phyloP scores from a whole-genome alignment of 2,888 invertebrate species.

The Morpho deidamia region DNA sequence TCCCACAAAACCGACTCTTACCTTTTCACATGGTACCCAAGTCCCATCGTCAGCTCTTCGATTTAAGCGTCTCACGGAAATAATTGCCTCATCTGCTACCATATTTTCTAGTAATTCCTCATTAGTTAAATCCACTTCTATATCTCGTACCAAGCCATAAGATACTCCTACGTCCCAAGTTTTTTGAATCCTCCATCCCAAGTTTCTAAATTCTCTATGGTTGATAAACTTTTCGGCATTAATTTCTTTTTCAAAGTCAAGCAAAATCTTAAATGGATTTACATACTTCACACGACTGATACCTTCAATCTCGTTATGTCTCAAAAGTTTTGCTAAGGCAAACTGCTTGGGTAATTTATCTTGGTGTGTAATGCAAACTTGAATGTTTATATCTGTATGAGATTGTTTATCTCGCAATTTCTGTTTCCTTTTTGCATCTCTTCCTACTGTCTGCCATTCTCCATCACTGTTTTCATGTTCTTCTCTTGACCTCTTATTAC shows the following conservation, averaged over 20 bases:
- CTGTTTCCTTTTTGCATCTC: background rate
- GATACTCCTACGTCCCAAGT: conserved; percentile 12
- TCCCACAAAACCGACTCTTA: conserved; percentile 11
- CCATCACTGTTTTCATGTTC: background rate
- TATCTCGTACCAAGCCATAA: conserved; percentile 16
- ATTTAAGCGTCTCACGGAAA: conserved; percentile 10
- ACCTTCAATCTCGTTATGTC: background rate
- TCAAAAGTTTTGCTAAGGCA: background rate
- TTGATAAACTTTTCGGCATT: conserved; percentile 4
- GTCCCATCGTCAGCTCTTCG: background rate
- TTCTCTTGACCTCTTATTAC: background rate
- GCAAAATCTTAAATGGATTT: conserved; percentile 13
- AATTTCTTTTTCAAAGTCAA: conserved; percentile 8
- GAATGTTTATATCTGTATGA: background rate
- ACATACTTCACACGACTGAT: conserved; percentile 6
- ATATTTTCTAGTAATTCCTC: conserved; percentile 11
- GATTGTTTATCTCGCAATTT: background rate
- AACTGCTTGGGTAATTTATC: background rate
- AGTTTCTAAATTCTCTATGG: conserved; percentile 1
- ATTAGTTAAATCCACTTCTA: conserved; percentile 14
- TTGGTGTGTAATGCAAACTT: background rate
- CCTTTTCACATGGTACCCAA: conserved; percentile 13
- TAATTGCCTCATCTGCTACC: background rate
- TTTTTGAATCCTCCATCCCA: conserved; percentile 11
- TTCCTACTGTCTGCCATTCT: background rate